Evolutionary conservation across 2,888 invertebrate species (phyloP), one percentile per base, ranked within the genome.

Genomic region (Amphipoea lucens): DNA sequence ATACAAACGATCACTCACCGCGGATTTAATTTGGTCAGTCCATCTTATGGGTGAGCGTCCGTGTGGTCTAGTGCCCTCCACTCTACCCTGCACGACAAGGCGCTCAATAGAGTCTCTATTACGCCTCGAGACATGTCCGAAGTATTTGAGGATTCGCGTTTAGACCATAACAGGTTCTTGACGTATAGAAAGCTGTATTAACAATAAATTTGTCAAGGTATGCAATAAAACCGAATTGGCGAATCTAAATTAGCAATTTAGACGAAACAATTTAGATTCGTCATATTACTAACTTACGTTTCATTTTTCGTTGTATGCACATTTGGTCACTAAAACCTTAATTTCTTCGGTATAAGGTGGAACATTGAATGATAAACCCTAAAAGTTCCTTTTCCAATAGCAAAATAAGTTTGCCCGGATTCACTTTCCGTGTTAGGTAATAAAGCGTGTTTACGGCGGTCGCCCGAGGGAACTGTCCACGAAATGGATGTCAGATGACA

Each of bases 401-500:
- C n/a, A 60, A 20, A 71, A 42, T 42, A 57, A 42, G n/a, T n/a
- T 60, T 6, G 54, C n/a, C n/a, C 40, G 87, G 88, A 88, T 90
- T 90, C 89, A 92, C 88, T 91, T 90, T 88, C 85, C 73, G 81
- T 77, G 85, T 87, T 77, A 84, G 68, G 85, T 3, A 60, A 76
- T 74, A 76, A 74, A 60, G 12, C 20, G 14, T 62, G n/a, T 60
- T 74, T 42, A 60, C n/a, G 40, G 48, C 57, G n/a, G 42, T 86
- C 86, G 85, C 85, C 79, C 62, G 78, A 82, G 84, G 87, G 2
- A 11, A 84, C 40, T 71, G 60, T 40, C n/a, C n/a, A 79, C 91
- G 91, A 89, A 92, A 92, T 88, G 88, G 84, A 87, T 89, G 90
- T 88, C 89, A 88, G 88, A 90, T 88, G 89, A 85, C 87, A 89